phyloP scores from a whole-genome alignment of 2,888 invertebrate genomes.

The Ceriagrion tenellum region DNA sequence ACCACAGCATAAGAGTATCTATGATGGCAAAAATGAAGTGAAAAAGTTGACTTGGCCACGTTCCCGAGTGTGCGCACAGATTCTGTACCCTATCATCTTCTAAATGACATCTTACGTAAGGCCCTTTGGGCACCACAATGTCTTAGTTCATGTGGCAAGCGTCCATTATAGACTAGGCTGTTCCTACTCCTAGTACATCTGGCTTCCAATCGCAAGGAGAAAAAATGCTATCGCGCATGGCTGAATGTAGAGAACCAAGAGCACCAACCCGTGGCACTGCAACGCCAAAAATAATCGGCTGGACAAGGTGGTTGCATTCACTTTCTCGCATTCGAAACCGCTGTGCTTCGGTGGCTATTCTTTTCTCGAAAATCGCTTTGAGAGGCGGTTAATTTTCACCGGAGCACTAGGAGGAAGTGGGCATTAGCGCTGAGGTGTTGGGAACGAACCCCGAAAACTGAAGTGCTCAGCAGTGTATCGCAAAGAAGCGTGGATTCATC shows the following conservation, averaged over 20 bases:
- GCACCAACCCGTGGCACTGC: not conserved
- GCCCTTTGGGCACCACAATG: too few species aligned
- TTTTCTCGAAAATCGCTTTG: not conserved
- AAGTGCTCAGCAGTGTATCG: not conserved
- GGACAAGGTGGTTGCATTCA: slow-evolving; percentile 19
- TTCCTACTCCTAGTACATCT: too few species aligned
- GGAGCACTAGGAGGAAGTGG: not conserved
- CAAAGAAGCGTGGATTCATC: not conserved
- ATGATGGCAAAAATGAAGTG: too few species aligned
- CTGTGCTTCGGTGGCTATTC: not conserved
- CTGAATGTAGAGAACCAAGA: slow-evolving; percentile 23
- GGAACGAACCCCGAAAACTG: not conserved
- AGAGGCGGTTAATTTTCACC: not conserved
- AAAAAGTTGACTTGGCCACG: too few species aligned
- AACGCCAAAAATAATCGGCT: slow-evolving; percentile 2
- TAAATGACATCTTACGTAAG: too few species aligned
- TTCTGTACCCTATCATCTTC: not conserved
- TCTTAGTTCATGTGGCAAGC: too few species aligned
- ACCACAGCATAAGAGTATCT: too few species aligned
- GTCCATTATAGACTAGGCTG: too few species aligned
- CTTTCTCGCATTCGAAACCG: slow-evolving; percentile 8
- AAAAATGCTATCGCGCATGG: not conserved
- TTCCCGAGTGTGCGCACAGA: too few species aligned
- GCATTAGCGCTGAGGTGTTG: not conserved
- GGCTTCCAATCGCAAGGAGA: not conserved